Conservation (phyloP, 2,113 vertebrate species). For the Piaya cayana region DNA sequence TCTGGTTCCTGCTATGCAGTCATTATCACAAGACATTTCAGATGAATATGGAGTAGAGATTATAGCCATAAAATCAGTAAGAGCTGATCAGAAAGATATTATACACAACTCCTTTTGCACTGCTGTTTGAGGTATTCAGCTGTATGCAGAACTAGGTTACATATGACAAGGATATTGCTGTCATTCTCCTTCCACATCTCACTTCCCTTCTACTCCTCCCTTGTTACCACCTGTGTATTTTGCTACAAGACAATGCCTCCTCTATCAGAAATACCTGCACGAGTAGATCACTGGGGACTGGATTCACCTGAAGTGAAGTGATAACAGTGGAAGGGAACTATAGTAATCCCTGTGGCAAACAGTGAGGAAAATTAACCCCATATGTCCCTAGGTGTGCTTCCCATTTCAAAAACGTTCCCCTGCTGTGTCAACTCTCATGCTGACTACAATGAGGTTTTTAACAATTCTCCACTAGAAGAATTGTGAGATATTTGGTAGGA, state of each 20-base stretch:
- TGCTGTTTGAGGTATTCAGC: background rate
- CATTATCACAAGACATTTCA: background rate
- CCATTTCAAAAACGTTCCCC: background rate
- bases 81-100: background rate
- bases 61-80: background rate
- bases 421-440: background rate
- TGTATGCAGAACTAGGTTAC: background rate
- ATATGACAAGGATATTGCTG: background rate
- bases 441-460: background rate
- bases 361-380: background rate
- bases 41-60: background rate
- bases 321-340: background rate
- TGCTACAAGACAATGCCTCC: background rate
- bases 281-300: background rate
- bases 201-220: background rate
- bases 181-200: background rate
- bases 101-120: background rate
- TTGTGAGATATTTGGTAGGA: background rate
- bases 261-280: background rate
- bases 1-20: background rate
- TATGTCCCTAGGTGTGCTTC: rapidly evolving
- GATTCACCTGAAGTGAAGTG: background rate
- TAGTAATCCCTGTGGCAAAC: background rate
- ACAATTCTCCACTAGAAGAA: background rate
- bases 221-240: background rate